phyloP scores from a whole-genome alignment of 2,797 vertebrate species.

The Limosa lapponica region DNA sequence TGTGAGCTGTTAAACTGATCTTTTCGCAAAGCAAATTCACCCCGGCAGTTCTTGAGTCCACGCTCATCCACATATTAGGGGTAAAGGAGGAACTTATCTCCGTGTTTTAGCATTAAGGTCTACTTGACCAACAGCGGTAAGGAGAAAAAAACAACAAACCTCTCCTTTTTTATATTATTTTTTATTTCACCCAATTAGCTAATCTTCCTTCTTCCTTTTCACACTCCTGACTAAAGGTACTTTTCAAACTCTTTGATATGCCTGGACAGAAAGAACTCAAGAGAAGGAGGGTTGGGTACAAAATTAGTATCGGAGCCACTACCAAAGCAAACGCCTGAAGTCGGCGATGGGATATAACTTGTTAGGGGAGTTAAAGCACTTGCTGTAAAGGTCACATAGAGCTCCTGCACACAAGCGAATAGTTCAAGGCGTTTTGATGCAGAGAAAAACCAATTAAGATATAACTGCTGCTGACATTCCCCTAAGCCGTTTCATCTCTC shows the following conservation, averaged over 20 bases:
- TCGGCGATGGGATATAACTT: background rate
- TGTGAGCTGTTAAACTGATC: background rate
- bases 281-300: background rate
- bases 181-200: background rate
- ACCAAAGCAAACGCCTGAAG: background rate
- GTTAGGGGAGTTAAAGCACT: background rate
- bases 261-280: background rate
- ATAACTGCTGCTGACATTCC: constrained; percentile 47
- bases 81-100: background rate
- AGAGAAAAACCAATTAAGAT: constrained; percentile 64
- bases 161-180: accelerated
- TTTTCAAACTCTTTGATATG: background rate
- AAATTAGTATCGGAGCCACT: background rate
- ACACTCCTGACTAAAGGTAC: background rate
- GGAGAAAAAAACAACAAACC: background rate
- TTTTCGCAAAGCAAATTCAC: background rate
- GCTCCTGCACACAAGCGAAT: constrained; percentile 33
- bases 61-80: accelerated
- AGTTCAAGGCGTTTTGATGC: constrained; percentile 45
- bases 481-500: constrained; percentile 48
- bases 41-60: accelerated
- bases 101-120: background rate
- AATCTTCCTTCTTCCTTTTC: background rate
- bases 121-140: background rate
- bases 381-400: background rate